Evolutionary conservation across 2,113 vertebrate species (phyloP).

Genomic region (Pangasianodon hypophthalmus): DNA sequence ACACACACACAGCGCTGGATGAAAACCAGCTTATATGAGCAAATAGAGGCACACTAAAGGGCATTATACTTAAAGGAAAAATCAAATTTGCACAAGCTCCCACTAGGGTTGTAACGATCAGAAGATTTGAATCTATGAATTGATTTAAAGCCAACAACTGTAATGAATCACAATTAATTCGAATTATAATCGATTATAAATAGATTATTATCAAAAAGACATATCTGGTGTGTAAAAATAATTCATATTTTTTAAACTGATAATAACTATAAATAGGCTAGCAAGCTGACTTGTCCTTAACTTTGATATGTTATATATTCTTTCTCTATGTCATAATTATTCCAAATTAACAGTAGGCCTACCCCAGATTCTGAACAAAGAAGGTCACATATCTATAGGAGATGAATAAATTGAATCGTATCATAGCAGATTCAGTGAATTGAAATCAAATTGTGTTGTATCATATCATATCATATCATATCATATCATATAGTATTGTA

Average conservation of each 20-base stretch:
- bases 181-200: slow-evolving; percentile 3
- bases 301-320: background rate
- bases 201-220: background rate
- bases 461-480: too few relatives aligned
- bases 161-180: background rate
- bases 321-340: background rate
- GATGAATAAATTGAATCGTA: background rate
- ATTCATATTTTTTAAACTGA: background rate
- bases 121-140: background rate
- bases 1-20: background rate
- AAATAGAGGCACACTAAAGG: background rate
- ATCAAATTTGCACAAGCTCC: background rate
- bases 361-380: background rate
- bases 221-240: background rate
- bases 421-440: background rate
- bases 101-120: background rate
- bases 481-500: too few relatives aligned
- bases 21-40: slow-evolving; percentile 1
- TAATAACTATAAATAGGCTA: background rate
- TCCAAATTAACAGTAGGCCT: background rate
- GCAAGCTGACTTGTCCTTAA: background rate
- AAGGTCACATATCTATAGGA: background rate
- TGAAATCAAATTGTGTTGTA: background rate
- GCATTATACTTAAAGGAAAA: background rate
- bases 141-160: background rate